Base-by-base conservation (phyloP, 1,140 invertebrate genomes). In the Neodiprion fabricii region DNA sequence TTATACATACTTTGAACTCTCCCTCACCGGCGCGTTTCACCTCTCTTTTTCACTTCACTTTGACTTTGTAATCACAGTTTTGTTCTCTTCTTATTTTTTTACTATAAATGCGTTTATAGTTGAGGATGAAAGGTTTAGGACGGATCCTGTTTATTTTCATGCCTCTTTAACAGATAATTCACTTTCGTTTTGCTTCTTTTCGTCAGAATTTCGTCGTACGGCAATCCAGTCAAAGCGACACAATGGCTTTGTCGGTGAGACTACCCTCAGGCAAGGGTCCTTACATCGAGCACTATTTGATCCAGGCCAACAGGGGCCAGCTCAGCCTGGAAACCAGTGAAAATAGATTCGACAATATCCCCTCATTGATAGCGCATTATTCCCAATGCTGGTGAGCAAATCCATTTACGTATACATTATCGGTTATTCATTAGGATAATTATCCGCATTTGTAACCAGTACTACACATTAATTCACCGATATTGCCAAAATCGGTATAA, bases 271-370 rank as follows among this genome's bases (percentile, higher is more conserved):
- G 95, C 80, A 95, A 94, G 80, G 95, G 95, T 8, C 95, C 96
- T 8, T 96, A 97, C 85, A 96, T 98, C 77, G 97, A 98, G 83
- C 97, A 99, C 88, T 99, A 98, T 89, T 91, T 99, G 74, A 97
- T 99, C 69, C 96, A 98, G 85, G 93, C 94, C 12, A 91, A 92
- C 72, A 92, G 92, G 70, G 92, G 94, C 71, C 92, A 94, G 76
- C 91, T 98, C 75, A 95, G 95, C 68, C 90, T 99, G 75, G 97
- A 99, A 89, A 97, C 96, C 72, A 98, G 96, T 14, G 94, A 96
- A 80, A 96, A 98, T 88, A 93, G 94, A 78, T 99, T 98, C 85
- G 93, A 94, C 83, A 95, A 95, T 79, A 96, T 98, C 83, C 96
- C 97, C 28, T 92, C 94, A 70, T 91, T 99, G 74, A 95, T 99